Percentiles rank a stretch among this genome's conserved stretches.
These are phyloP conservation scores for Myrmecobius fasciatus DNA, from an alignment of 2,113 vertebrate genomes.

Conservation along the genomic window DNA sequence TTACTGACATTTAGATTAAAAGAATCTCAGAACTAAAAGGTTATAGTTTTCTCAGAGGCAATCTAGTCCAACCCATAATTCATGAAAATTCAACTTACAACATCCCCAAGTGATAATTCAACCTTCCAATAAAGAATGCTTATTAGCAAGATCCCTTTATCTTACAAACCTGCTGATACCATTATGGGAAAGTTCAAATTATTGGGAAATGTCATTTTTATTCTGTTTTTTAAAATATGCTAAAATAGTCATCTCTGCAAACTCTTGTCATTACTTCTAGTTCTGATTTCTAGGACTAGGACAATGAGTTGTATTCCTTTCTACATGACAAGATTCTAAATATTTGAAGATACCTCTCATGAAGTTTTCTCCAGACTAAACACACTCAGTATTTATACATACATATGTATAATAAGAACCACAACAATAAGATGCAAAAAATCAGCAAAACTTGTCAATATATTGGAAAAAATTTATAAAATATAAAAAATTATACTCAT, in stretches of 20 bases:
- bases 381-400: no score
- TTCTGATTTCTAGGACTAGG: not conserved
- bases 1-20: not conserved
- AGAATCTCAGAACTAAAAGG: not conserved
- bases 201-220: not conserved
- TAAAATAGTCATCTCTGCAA: not conserved
- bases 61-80: not conserved
- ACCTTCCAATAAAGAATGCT: not conserved
- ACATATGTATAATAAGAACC: no score
- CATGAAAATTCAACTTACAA: not conserved
- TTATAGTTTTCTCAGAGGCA: not conserved
- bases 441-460: not conserved
- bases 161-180: not conserved
- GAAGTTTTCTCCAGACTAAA: not conserved
- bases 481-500: not conserved
- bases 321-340: not conserved
- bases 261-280: not conserved
- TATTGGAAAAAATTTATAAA: not conserved
- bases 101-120: not conserved
- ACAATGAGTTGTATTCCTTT: not conserved
- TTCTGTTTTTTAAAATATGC: not conserved
- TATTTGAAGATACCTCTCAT: not conserved
- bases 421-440: not conserved
- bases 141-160: not conserved
- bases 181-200: not conserved